A percentile compares a stretch with the other conserved stretches of the same genome.
Conservation (phyloP, 2,113 vertebrate genomes). For the Haemorhous mexicanus region DNA sequence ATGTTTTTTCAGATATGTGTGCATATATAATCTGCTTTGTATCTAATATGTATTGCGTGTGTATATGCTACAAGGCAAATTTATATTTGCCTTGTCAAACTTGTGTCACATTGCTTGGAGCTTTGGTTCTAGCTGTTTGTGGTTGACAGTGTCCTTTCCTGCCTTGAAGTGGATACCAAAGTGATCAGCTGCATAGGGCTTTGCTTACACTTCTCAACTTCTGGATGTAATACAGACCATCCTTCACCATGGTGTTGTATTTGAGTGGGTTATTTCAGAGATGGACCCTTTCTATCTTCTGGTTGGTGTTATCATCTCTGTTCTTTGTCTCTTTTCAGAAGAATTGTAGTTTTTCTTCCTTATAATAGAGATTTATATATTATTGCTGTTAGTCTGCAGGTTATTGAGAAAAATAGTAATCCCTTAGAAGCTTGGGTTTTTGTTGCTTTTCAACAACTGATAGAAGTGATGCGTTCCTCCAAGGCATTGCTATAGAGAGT, state of each 20-base stretch:
- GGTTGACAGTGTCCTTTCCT: background rate
- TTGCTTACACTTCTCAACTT: background rate
- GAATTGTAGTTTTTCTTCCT: background rate
- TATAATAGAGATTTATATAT: background rate
- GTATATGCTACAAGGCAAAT: background rate
- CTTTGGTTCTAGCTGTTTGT: background rate
- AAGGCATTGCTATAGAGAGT: background rate
- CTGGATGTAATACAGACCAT: background rate
- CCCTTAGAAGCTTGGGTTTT: background rate
- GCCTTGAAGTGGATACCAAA: background rate
- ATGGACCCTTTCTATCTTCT: background rate
- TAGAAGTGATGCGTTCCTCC: background rate
- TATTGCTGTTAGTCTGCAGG: background rate
- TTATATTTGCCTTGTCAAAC: background rate
- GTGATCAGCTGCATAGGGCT: background rate
- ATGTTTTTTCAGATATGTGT: background rate
- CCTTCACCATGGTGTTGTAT: fast-evolving
- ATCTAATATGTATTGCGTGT: background rate
- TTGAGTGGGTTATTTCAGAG: background rate
- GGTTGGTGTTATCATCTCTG: background rate
- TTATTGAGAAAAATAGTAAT: background rate
- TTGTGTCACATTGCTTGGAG: background rate
- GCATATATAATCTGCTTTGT: background rate
- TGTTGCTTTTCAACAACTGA: background rate
- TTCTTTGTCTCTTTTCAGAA: background rate